Base-by-base conservation (phyloP, 92 coral and sea anemone species). In the Epizoanthus rinbou region DNA sequence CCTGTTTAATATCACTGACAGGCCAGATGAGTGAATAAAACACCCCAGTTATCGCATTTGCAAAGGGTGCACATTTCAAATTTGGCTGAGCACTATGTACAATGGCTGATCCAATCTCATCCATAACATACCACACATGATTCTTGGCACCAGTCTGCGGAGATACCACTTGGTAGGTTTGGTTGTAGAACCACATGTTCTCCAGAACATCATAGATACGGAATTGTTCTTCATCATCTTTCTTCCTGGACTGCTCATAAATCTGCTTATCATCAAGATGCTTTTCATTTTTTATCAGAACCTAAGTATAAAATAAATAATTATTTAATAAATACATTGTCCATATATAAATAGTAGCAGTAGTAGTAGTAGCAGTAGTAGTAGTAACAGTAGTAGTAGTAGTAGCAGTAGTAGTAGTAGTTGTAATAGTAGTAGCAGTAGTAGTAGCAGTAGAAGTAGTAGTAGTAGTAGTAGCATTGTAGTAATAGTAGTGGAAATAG, bases 171-270 rank as follows among this genome's bases (percentile, higher is more conserved):
- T 91, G 93, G 45, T 93, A 93, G n/a, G 95, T 93, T 80, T 93
- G 98, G 84, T 91, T 93, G 79, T 84, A 91, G 67, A 70, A 88
- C 98, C 98, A 93, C 98, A 93, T 93, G 69, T 62, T 64, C 8
- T 88, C 89, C 52, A 93, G 80, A 33, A 84, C 89, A 18, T 76
- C 69, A 64, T 57, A 15, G 39, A 85, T 39, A n/a, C 82, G 64
- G 53, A 75, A 80, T 25, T 35, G 68, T 21, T 45, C 66, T 33
- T 80, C 75, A 31, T 89, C 90, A 22, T 84, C 80, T 76, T 89
- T 85, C 16, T 86, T 83, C 54, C 82, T 87, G 57, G 93, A 90
- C 87, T 85, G 91, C 68, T 91, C 82, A 58, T 83, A 74, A 41
- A 93, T 91, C 69, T 93, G 89, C 69, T 91, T 86, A 43, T 88